Percentiles rank a stretch among this genome's conserved stretches.
Conservation (phyloP, 35 echinoderm and acorn worm species). For the Stichopus chloronotus region DNA sequence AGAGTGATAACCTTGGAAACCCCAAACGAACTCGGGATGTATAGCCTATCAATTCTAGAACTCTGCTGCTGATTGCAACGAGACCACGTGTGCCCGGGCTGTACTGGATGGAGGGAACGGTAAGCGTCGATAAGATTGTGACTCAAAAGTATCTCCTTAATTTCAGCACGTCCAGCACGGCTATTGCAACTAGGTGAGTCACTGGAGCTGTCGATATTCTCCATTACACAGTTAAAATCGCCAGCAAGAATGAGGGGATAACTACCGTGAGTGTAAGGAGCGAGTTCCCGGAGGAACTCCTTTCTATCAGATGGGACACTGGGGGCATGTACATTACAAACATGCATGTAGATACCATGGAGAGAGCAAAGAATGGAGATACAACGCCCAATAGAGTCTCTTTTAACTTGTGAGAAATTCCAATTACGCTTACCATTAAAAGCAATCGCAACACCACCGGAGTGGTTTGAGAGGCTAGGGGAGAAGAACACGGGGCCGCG, state of each 20-base stretch:
- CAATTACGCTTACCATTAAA: too few species aligned
- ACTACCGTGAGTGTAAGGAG: neutral
- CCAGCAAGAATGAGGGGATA: slow-evolving; percentile 34
- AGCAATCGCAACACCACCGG: neutral
- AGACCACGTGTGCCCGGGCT: neutral
- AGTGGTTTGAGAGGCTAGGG: neutral
- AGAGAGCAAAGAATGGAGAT: neutral
- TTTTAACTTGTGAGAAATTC: too few species aligned
- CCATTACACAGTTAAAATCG: slow-evolving; percentile 49
- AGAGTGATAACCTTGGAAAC: neutral
- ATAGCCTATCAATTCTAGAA: slow-evolving; percentile 51
- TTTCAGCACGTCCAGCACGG: neutral
- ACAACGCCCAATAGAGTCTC: too few species aligned
- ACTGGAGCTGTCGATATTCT: slow-evolving; percentile 6
- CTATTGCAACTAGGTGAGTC: neutral
- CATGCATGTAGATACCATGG: neutral
- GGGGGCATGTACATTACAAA: slow-evolving; percentile 58
- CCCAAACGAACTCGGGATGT: neutral
- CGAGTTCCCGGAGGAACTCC: neutral
- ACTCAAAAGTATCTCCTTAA: neutral
- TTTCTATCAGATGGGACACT: slow-evolving; percentile 22
- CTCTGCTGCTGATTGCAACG: neutral
- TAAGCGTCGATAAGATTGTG: too few species aligned
- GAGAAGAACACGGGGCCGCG: neutral
- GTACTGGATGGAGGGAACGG: too few species aligned